Percentiles rank a stretch among this genome's conserved stretches.
Evolutionary conservation across 2,888 invertebrate genomes (phyloP).

Genomic region (Dasysyrphus albostriatus): DNA sequence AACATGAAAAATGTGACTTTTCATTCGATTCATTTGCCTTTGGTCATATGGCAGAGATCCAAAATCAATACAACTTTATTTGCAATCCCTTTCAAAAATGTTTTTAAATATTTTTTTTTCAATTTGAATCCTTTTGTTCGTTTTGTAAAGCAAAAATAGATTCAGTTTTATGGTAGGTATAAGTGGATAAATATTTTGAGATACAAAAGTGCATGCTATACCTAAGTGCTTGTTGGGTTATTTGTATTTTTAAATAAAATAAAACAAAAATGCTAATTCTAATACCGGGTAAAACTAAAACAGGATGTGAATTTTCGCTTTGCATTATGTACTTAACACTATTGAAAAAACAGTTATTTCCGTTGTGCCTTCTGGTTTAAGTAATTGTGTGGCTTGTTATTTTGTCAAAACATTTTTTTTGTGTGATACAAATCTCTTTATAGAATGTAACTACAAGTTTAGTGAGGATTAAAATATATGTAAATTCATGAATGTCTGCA

Average conservation of each 20-base stretch:
- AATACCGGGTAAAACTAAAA: not conserved
- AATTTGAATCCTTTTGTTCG: slow-evolving; percentile 7
- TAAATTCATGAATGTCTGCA: not conserved
- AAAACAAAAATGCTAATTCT: slow-evolving; percentile 19
- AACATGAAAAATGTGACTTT: slow-evolving; percentile 5
- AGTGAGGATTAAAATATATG: not conserved
- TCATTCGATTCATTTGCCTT: not conserved
- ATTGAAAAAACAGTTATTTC: slow-evolving; percentile 24
- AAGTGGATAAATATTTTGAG: not conserved
- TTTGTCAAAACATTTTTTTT: not conserved
- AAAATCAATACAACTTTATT: slow-evolving; percentile 13
- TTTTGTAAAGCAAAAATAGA: not conserved
- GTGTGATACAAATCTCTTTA: not conserved
- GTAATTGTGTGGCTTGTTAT: slow-evolving; percentile 17
- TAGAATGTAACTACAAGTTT: not conserved
- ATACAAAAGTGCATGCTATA: not conserved
- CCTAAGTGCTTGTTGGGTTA: not conserved
- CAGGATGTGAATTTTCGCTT: slow-evolving; percentile 37
- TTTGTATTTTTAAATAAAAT: not conserved
- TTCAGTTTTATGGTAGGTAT: not conserved
- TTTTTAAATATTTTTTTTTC: not conserved
- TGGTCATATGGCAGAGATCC: slow-evolving; percentile 26
- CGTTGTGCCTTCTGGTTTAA: not conserved
- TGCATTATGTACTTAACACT: not conserved
- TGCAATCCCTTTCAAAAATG: not conserved